phyloP scores from a whole-genome alignment of 2,113 vertebrate species.

The Psittacus erithacus region DNA sequence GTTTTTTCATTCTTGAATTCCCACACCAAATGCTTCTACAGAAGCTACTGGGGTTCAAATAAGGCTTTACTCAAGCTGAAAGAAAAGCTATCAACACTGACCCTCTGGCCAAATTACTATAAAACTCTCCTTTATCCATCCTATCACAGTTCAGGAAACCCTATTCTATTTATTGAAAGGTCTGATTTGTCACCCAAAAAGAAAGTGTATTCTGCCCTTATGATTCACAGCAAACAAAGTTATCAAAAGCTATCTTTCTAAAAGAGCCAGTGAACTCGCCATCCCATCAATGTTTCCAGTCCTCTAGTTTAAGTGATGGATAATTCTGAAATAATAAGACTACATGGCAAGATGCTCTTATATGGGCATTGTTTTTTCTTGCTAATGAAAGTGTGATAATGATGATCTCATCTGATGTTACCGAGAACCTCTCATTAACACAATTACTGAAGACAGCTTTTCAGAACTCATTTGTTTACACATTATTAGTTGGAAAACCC shows the following conservation, averaged over 20 bases:
- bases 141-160: background rate
- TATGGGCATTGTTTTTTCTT: background rate
- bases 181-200: background rate
- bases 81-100: background rate
- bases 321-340: background rate
- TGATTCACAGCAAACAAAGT: background rate
- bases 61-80: background rate
- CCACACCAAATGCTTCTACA: background rate
- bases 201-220: background rate
- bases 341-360: background rate
- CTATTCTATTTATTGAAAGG: background rate
- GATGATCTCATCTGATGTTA: background rate
- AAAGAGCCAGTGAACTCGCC: background rate
- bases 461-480: constrained; percentile 5
- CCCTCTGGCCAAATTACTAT: background rate
- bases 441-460: background rate
- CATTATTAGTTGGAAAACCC: background rate
- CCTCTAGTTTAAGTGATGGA: background rate
- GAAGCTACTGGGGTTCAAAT: background rate
- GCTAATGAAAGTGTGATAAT: background rate
- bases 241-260: background rate
- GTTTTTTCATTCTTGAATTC: background rate
- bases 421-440: background rate
- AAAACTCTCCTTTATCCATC: background rate
- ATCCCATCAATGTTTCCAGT: background rate